A percentile compares a stretch with the other conserved stretches of the same genome.
phyloP scores from a whole-genome alignment of 2,888 invertebrate genomes.

The Agrotis puta region DNA sequence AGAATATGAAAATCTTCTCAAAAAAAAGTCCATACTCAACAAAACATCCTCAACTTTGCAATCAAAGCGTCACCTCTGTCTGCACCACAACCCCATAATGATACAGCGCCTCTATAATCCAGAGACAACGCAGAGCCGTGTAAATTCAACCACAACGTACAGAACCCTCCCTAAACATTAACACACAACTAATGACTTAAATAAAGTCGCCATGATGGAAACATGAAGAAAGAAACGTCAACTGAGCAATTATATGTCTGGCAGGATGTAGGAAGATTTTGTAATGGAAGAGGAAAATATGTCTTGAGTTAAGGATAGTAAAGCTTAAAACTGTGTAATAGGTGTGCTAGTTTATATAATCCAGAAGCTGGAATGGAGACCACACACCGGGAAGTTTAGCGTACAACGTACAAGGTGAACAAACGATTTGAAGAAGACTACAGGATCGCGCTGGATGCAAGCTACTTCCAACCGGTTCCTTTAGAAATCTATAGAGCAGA shows the following conservation, averaged over 20 bases:
- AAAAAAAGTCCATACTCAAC: slow-evolving; percentile 5
- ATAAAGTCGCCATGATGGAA: slow-evolving; percentile 70
- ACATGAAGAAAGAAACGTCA: slow-evolving; percentile 73
- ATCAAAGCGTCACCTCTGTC: slow-evolving; percentile 29
- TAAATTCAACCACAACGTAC: slow-evolving; percentile 64
- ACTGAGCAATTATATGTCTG: slow-evolving; percentile 58
- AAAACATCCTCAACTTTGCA: slow-evolving; percentile 39
- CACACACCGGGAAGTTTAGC: too few relatives aligned
- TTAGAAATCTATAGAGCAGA: too few relatives aligned
- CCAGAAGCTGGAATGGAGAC: too few relatives aligned
- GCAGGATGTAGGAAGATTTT: slow-evolving; percentile 31
- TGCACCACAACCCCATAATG: slow-evolving; percentile 51
- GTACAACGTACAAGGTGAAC: too few relatives aligned
- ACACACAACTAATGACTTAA: slow-evolving; percentile 69
- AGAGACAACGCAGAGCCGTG: slow-evolving; percentile 45
- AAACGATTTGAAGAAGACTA: too few relatives aligned
- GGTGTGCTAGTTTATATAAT: too few relatives aligned
- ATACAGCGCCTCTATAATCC: slow-evolving; percentile 59
- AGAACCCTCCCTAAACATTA: slow-evolving; percentile 55
- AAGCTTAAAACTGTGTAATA: too few relatives aligned
- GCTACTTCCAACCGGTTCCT: too few relatives aligned
- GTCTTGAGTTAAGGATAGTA: too few relatives aligned
- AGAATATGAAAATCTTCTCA: not conserved
- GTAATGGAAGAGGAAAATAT: not conserved
- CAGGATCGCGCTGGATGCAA: too few relatives aligned